A percentile compares a stretch with the other conserved stretches of the same genome.
Evolutionary conservation across 2,113 vertebrate genomes (phyloP).

Genomic region (Carettochelys insculpta): DNA sequence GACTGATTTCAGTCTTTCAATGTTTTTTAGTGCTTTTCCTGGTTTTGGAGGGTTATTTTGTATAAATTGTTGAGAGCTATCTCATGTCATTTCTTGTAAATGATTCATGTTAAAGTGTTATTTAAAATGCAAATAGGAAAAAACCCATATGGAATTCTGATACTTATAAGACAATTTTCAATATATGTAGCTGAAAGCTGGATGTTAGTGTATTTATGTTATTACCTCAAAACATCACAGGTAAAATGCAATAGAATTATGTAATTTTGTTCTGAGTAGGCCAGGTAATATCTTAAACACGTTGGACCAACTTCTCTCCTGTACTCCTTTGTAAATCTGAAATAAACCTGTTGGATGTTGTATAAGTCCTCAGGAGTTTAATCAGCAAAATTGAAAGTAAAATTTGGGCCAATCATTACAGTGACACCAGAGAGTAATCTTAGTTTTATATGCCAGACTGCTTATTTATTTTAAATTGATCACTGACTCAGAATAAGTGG

Average conservation of each 20-base stretch:
- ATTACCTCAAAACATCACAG: not conserved
- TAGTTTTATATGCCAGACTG: not conserved
- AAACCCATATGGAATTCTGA: constrained; percentile 6
- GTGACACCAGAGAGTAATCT: not conserved
- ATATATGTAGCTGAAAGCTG: not conserved
- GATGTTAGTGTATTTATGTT: not conserved
- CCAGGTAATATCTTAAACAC: not conserved
- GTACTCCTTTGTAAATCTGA: not conserved
- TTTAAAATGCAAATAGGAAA: constrained; percentile 40
- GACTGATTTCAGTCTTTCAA: not conserved
- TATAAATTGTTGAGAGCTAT: constrained; percentile 44
- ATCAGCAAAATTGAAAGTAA: not conserved
- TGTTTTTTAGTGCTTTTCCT: not conserved
- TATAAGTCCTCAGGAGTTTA: not conserved
- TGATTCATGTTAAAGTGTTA: constrained; percentile 54
- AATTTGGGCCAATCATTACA: not conserved
- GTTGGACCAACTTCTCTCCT: not conserved
- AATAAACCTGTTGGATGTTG: not conserved
- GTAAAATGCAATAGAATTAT: not conserved
- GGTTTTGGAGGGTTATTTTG: not conserved
- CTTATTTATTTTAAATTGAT: not conserved
- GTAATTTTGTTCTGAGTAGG: not conserved
- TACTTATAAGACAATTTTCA: not conserved
- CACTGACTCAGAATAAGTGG: not conserved
- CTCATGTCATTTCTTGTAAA: constrained; percentile 45